Evolutionary conservation across 2,113 vertebrate genomes (phyloP).

Genomic region (Lepidothrix coronata): DNA sequence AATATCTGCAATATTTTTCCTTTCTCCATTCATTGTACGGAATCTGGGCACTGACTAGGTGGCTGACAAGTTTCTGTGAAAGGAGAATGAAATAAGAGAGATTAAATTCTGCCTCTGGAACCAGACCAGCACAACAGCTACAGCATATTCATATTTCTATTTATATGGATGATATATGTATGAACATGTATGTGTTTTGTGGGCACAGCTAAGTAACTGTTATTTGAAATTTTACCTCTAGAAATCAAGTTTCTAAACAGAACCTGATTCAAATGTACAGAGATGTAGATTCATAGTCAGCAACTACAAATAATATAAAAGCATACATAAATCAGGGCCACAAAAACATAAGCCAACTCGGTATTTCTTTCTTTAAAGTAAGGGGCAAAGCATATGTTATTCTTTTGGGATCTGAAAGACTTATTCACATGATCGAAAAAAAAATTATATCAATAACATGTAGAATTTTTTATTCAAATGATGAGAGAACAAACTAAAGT

Average conservation of each 20-base stretch:
- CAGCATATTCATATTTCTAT: background rate
- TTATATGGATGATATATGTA: background rate
- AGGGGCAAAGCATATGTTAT: background rate
- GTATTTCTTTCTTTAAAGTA: background rate
- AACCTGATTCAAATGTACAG: background rate
- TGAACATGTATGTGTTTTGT: background rate
- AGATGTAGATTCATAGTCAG: background rate
- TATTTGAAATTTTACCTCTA: background rate
- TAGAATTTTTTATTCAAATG: background rate
- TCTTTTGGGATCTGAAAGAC: background rate
- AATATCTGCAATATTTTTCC: background rate
- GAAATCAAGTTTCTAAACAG: background rate
- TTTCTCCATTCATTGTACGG: background rate
- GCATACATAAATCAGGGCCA: background rate
- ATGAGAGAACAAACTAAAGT: background rate
- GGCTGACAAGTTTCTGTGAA: background rate
- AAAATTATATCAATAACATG: background rate
- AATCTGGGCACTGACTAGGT: background rate
- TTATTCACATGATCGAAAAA: background rate
- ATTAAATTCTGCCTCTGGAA: background rate
- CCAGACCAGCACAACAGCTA: background rate
- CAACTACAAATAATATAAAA: background rate
- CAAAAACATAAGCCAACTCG: background rate
- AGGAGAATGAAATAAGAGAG: background rate
- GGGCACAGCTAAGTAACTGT: background rate